Evolutionary conservation across 2,797 vertebrate species (phyloP), one percentile per base, ranked within the genome.

Genomic region (Syngnathus acus): DNA sequence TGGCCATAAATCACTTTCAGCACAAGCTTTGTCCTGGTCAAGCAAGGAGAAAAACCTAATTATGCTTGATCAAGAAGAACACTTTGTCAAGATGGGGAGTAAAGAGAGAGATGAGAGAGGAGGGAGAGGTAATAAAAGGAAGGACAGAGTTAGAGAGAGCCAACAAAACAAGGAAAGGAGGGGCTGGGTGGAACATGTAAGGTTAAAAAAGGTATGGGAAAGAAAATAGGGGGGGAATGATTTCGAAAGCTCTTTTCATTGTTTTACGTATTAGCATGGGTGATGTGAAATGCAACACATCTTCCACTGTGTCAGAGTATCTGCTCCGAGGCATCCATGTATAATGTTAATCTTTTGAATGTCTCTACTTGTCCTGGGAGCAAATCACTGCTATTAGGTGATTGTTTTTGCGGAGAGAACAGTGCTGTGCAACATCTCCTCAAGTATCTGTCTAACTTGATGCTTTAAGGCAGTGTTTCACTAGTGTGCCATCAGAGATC

Each of bases 1-100:
- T 79, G 84, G 82, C 81, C 87, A 91, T 92, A 90, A 91, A 92
- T 91, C 89, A 92, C 79, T 75, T 73, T 79, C 77, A 70, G 80
- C 80, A 85, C 82, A 79, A 85, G 82, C 84, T 89, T 86, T 86
- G 84, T 89, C 86, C 88, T 81, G 82, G 84, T 87, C 88, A 82
- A 85, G 84, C 88, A 90, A 90, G 86, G 86, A 88, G 88, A 90
- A 89, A 91, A 89, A 88, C 77, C 89, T 89, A 88, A 89, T 91
- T 91, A 91, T 79, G 78, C 82, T 87, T 84, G 83, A 89, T 90
- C 86, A 87, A 82, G 80, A 86, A 84, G 82, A 89, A 89, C 82
- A 86, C 79, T 86, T 74, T 78, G 84, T 72, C 16, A 78, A 87
- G 85, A 88, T 78, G 77, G 82, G 72, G 78, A 73, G 68, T 71